Percentiles rank a stretch among this genome's conserved stretches.
Evolutionary conservation across 2,797 vertebrate genomes (phyloP).

Genomic region (Zenarchopterus dispar): DNA sequence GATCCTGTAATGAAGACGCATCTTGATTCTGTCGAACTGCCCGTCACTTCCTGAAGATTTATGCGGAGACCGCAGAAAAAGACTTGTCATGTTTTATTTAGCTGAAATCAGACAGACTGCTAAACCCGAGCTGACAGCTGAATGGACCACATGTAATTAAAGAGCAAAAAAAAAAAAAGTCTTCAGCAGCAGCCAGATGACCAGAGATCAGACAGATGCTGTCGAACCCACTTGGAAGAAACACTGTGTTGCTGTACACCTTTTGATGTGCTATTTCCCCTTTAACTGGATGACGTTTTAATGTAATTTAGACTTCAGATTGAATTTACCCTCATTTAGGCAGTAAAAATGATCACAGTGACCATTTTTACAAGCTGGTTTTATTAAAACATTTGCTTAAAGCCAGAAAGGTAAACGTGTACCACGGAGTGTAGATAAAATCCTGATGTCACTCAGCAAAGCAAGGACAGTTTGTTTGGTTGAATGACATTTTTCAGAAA

Average conservation of each 20-base stretch:
- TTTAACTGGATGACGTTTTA: too few species aligned
- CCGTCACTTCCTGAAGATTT: slow-evolving; percentile 23
- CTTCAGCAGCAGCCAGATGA: slow-evolving; percentile 27
- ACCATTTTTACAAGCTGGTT: too few species aligned
- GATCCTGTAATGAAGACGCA: too few species aligned
- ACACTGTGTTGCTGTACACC: neutral
- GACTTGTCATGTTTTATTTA: slow-evolving; percentile 71
- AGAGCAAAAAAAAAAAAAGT: slow-evolving; percentile 5
- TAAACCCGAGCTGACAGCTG: slow-evolving; percentile 59
- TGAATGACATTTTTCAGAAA: too few species aligned
- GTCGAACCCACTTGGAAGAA: slow-evolving; percentile 26
- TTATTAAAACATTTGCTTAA: too few species aligned
- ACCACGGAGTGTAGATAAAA: too few species aligned
- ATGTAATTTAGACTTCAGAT: too few species aligned
- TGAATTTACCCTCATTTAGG: too few species aligned
- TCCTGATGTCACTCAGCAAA: too few species aligned
- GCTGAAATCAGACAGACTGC: slow-evolving; percentile 42
- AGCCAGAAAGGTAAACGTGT: too few species aligned
- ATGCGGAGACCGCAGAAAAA: slow-evolving; percentile 59
- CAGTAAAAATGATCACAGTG: too few species aligned
- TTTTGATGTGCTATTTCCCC: neutral
- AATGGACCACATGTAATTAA: slow-evolving; percentile 54
- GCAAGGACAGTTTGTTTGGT: too few species aligned
- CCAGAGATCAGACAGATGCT: neutral
- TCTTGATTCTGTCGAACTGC: neutral